Base-by-base conservation (phyloP, 2,113 vertebrate species). In the Elaphurus davidianus region DNA sequence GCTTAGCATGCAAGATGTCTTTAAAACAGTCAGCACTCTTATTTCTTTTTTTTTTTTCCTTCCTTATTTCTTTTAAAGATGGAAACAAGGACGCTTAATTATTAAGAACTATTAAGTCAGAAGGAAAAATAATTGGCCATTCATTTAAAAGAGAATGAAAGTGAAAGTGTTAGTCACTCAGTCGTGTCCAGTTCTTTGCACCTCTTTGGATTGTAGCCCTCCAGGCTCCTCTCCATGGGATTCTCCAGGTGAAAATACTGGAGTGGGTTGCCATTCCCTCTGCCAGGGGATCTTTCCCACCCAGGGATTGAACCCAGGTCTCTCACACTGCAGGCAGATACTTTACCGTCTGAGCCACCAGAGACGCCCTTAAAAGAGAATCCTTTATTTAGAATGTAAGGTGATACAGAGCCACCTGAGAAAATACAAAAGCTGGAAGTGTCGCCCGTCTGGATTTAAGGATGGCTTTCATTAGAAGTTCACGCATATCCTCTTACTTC, bases 381-480 rank as follows among this genome's bases (percentile, higher is more conserved):
- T 6, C 21, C 30, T 15, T 95, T 85, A 81, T 86, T 91, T 86
- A 79, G 30, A 62, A 36, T 57, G 7, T 59, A 81, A 89, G n/a
- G 4, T 71, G 85, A 33, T 91, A 67, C 17, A 0, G 71, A 21
- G 55, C 21, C 6, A 67, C 17, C 27, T 6, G 6, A 36, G 25
- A 54, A 50, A 52, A 88, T 9, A 10, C 4, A 12, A n/a, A 27
- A 93, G 4, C 33, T 14, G 6, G n/a, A 57, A 87, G 1, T 28
- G 13, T 78, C 2, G 52, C 10, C 13, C 4, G 40, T 62, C 45
- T 50, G 36, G 8, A 30, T 36, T 33, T 57, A 79, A 93, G 13
- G 45, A 71, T 27, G 30, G 4, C n/a, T 50, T 0, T 30, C 40
- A n/a, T 40, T 45, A 55, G n/a, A 76, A 19, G 0, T 57, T 57